A percentile compares a stretch with the other conserved stretches of the same genome.
phyloP scores from a whole-genome alignment of 2,113 vertebrate species.

The Petroica traversi region DNA sequence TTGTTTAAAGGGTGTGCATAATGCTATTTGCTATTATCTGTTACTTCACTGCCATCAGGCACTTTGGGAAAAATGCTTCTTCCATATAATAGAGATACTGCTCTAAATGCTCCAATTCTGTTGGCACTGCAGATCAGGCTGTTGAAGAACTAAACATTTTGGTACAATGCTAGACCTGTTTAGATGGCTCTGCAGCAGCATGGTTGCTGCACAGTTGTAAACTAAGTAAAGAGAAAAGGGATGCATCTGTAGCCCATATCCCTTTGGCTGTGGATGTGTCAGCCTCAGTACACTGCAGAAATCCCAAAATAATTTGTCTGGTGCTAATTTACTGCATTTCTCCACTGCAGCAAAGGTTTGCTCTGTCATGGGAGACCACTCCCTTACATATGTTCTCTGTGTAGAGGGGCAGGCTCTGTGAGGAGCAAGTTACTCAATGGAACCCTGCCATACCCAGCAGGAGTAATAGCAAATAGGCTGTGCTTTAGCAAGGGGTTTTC shows the following conservation, averaged over 20 bases:
- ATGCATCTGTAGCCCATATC: not conserved
- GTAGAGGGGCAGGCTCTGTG: not conserved
- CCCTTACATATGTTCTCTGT: accelerated
- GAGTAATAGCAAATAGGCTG: not conserved
- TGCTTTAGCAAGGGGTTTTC: not conserved
- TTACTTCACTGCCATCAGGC: not conserved
- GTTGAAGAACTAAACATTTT: not conserved
- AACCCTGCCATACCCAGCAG: not conserved
- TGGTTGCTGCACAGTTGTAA: not conserved
- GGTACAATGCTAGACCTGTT: not conserved
- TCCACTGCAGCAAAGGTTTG: not conserved
- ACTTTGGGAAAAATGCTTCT: not conserved
- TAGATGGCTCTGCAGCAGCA: not conserved
- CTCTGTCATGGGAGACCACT: not conserved
- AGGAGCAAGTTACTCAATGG: not conserved
- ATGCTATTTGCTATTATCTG: not conserved
- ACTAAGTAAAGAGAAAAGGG: not conserved
- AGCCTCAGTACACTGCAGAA: not conserved
- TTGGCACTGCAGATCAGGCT: not conserved
- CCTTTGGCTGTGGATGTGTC: not conserved
- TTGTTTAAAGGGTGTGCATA: not conserved
- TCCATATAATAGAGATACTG: not conserved
- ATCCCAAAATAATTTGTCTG: not conserved
- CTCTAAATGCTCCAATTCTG: not conserved
- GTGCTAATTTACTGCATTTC: not conserved